Percentiles rank a stretch among this genome's conserved stretches.
phyloP scores from a whole-genome alignment of 92 coral and sea anemone genomes.

The Epizoanthus scotinus region DNA sequence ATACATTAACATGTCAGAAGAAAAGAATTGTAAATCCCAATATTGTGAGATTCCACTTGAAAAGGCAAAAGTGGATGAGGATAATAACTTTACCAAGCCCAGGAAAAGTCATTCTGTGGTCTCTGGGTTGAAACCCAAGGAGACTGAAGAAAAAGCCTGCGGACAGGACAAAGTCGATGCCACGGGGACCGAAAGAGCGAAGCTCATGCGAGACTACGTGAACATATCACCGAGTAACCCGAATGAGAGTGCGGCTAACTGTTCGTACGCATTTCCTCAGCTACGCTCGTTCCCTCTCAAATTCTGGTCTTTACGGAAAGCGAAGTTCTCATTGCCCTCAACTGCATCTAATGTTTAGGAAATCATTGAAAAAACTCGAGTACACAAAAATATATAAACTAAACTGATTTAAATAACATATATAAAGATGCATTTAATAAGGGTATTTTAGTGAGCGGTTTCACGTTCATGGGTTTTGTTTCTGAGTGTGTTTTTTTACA shows the following conservation, averaged over 20 bases:
- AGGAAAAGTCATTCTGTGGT: neutral
- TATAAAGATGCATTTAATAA: too few relatives aligned
- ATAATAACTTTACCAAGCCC: neutral
- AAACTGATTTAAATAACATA: too few relatives aligned
- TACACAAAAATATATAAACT: too few relatives aligned
- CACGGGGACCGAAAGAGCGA: neutral
- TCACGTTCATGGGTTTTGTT: too few relatives aligned
- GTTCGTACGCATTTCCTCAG: slow-evolving; percentile 36
- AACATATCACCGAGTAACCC: slow-evolving; percentile 31
- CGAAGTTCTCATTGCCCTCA: neutral
- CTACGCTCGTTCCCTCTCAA: neutral
- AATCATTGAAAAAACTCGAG: neutral
- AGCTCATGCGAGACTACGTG: slow-evolving; percentile 2
- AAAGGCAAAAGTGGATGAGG: neutral
- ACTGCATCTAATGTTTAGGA: neutral
- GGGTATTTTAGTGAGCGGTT: too few relatives aligned
- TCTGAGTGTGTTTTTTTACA: too few relatives aligned
- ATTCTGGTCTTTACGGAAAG: neutral
- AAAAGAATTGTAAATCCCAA: neutral
- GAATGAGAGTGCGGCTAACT: slow-evolving; percentile 36
- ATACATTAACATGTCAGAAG: slow-evolving; percentile 22
- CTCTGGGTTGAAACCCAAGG: too few relatives aligned
- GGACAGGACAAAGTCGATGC: neutral
- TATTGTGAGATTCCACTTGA: neutral
- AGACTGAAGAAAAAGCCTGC: too few relatives aligned